Conservation (phyloP, 2,888 invertebrate species). For the Platycnemis pennipes region DNA sequence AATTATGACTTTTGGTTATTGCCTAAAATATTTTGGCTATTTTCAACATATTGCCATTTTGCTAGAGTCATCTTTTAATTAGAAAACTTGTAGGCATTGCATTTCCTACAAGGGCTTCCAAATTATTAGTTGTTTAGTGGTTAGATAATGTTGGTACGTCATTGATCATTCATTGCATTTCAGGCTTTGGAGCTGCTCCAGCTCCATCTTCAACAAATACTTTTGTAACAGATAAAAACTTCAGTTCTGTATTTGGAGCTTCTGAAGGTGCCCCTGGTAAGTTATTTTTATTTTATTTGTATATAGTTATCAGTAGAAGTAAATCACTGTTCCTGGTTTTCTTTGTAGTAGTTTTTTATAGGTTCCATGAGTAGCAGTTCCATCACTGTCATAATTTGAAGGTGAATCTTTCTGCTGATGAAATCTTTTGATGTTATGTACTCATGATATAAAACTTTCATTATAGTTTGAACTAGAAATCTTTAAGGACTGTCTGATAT, state of each 20-base stretch:
- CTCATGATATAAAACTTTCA: slow-evolving; percentile 20
- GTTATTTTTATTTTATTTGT: slow-evolving; percentile 75
- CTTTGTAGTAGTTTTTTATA: slow-evolving; percentile 69
- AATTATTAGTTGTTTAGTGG: not conserved
- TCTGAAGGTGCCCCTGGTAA: slow-evolving; percentile 82
- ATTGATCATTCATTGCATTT: slow-evolving; percentile 36
- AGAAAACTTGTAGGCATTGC: no score
- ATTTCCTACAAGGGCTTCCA: not conserved
- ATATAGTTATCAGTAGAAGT: slow-evolving; percentile 69
- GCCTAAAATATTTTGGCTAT: no score
- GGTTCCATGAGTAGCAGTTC: slow-evolving; percentile 66
- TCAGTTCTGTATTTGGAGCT: slow-evolving; percentile 93
- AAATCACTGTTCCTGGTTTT: slow-evolving; percentile 68
- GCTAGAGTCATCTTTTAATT: no score
- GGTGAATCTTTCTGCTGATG: slow-evolving; percentile 59
- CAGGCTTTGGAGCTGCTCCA: slow-evolving; percentile 71
- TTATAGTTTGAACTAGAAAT: slow-evolving; percentile 50
- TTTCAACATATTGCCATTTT: no score
- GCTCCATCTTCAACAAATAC: slow-evolving; percentile 73
- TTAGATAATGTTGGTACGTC: not conserved
- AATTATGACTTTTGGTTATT: no score
- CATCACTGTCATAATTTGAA: slow-evolving; percentile 53
- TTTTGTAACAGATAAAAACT: slow-evolving; percentile 89
- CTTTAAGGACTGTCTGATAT: slow-evolving; percentile 26
- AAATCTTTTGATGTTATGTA: slow-evolving; percentile 14